Base-by-base conservation (phyloP, 2,797 vertebrate genomes). In the Mallotus villosus region DNA sequence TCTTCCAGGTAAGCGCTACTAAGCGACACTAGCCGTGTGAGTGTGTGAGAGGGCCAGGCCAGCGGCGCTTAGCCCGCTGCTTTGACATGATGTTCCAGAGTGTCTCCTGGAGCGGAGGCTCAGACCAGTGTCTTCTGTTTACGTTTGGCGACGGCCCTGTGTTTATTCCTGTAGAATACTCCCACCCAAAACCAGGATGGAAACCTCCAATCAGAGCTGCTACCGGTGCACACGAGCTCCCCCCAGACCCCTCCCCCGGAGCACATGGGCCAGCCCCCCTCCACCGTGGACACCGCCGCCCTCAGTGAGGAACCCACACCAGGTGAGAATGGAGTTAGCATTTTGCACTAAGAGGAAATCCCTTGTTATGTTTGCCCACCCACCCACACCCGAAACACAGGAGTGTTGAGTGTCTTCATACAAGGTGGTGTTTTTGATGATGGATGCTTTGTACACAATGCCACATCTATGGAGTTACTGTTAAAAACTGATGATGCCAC, bases 161-260 rank as follows among this genome's bases (percentile, higher is more conserved):
- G 67, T 90, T 94, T 87, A 88, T 87, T 84, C 83, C 89, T 87
- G 76, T 89, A 95, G 93, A 94, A 92, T 86, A 94, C 95, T 88
- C 93, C 95, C 86, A 92, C 93, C 86, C 95, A 92, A 82, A 89
- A 92, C 83, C 91, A 92, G 85, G 92, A 95, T 75, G 94, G 94
- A 83, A 90, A 93, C 83, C 93, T 96, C 85, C 95, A 97, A 93
- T 95, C 95, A 88, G 95, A 96, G 87, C 94, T 96, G 82, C 90
- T 96, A 83, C 89, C 93, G 27, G 93, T 95, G 68, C 93, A 95
- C 74, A 93, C 93, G 86, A 86, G 88, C 84, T 88, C 94, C 87
- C 86, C 92, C 85, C 93, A 91, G 78, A 92, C 90, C 88, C 93
- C 83, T 88, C 93, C 92, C 86, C 81, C 92, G 72, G 92, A 93